A percentile compares a stretch with the other conserved stretches of the same genome.
These are phyloP conservation scores for Notodonta dromedarius DNA, from an alignment of 2,888 invertebrate species.

Conservation along the genomic window DNA sequence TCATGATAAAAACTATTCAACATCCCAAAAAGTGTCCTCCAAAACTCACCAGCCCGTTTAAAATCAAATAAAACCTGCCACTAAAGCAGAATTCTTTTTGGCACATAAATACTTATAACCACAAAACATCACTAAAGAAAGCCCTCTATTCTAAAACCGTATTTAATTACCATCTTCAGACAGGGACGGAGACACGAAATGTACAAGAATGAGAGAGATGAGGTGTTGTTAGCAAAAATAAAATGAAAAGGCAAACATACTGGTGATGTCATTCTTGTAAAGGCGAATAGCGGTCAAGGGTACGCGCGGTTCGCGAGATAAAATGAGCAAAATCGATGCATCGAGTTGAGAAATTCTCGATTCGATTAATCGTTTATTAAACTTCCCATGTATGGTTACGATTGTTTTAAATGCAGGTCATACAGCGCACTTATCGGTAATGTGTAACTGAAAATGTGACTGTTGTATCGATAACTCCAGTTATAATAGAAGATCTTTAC, in stretches of 20 bases:
- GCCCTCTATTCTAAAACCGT: slow-evolving; percentile 40
- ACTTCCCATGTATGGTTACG: slow-evolving; percentile 14
- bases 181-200: slow-evolving; percentile 25
- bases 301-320: slow-evolving; percentile 48
- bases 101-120: not conserved
- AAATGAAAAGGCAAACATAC: slow-evolving; percentile 58
- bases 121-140: slow-evolving; percentile 24
- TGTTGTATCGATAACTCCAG: too few relatives aligned
- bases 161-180: slow-evolving; percentile 45
- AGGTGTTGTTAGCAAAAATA: slow-evolving; percentile 60
- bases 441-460: not conserved
- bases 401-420: not conserved
- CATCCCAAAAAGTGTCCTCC: too few relatives aligned
- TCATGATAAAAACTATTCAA: too few relatives aligned
- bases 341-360: slow-evolving; percentile 32
- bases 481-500: too few relatives aligned
- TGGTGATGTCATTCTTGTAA: slow-evolving; percentile 71
- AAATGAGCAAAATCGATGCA: slow-evolving; percentile 19
- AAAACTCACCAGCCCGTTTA: slow-evolving; percentile 9
- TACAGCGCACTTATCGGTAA: not conserved
- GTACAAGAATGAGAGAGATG: slow-evolving; percentile 44
- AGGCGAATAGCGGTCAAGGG: slow-evolving; percentile 80
- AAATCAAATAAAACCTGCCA: not conserved
- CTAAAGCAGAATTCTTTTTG: slow-evolving; percentile 5
- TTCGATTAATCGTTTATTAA: slow-evolving; percentile 16